Percentiles rank a stretch among this genome's conserved stretches.
These are phyloP conservation scores for Meloidogyne floridensis DNA, from an alignment of 1,140 invertebrate species.

Conservation along the genomic window DNA sequence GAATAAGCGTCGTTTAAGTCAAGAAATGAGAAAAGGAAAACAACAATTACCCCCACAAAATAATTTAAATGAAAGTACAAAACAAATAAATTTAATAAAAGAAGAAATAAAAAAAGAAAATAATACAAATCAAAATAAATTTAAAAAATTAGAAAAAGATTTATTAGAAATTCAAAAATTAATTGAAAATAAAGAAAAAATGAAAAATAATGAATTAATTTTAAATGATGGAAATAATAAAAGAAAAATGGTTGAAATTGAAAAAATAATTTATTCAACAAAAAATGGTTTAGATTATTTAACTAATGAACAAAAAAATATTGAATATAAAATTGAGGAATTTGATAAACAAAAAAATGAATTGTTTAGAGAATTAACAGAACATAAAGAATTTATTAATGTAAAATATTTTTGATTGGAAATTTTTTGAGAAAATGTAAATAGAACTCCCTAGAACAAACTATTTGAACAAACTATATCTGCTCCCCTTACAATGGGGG, in stretches of 20 bases:
- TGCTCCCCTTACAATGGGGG: too few relatives aligned
- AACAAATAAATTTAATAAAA: not conserved
- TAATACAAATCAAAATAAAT: not conserved
- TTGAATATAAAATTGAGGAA: conserved; percentile 6
- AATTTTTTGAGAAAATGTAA: too few relatives aligned
- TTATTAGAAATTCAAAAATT: not conserved
- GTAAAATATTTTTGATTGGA: not conserved
- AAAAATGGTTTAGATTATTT: conserved; percentile 1
- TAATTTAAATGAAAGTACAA: not conserved
- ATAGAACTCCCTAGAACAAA: too few relatives aligned
- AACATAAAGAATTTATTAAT: not conserved
- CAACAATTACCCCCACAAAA: too few relatives aligned
- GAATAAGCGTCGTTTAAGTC: too few relatives aligned
- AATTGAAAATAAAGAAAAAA: not conserved
- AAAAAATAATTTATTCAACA: not conserved
- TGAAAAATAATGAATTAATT: not conserved
- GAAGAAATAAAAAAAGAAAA: conserved; percentile 1
- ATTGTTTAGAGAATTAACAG: not conserved
- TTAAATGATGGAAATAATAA: not conserved
- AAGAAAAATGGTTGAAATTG: not conserved
- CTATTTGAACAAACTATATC: too few relatives aligned
- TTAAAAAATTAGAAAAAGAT: conserved; percentile 2
- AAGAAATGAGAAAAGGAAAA: too few relatives aligned
- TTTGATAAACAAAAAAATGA: not conserved
- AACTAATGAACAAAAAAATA: not conserved